Conservation (phyloP, 2,113 vertebrate genomes). For the Laticauda colubrina region DNA sequence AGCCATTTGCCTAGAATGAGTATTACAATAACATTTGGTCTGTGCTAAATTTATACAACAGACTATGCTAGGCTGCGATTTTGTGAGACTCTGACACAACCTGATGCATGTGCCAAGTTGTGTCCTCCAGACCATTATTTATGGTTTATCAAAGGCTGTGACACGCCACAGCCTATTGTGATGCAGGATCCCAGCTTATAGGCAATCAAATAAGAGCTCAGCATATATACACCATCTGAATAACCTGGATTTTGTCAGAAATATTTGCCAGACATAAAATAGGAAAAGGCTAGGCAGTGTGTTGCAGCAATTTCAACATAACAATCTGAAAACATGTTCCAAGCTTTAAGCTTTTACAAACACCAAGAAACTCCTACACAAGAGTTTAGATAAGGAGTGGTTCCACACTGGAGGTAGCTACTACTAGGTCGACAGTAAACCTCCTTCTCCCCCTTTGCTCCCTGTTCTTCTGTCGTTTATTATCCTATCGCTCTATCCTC, state of each 20-base stretch:
- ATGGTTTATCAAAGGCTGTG: neutral
- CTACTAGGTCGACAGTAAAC: neutral
- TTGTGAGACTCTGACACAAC: neutral
- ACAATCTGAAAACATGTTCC: neutral
- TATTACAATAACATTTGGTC: neutral
- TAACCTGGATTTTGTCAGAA: neutral
- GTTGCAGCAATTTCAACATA: neutral
- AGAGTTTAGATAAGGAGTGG: neutral
- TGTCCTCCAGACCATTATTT: neutral
- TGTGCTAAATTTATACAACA: neutral
- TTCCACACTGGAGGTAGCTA: neutral
- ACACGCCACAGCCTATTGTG: neutral
- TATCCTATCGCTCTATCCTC: no score
- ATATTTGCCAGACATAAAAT: neutral
- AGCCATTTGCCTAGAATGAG: neutral
- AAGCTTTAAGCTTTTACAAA: neutral
- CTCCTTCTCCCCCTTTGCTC: neutral
- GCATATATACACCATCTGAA: no score
- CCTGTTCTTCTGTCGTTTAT: no score
- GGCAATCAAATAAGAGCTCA: neutral
- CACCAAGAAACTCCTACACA: neutral
- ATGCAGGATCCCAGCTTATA: neutral
- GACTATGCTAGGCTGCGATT: neutral
- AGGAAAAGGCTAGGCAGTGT: neutral
- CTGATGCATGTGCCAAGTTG: neutral